These are phyloP conservation scores for Caenorhabditis drosophilae DNA, from an alignment of 2,888 invertebrate genomes.

Conservation along the genomic window DNA sequence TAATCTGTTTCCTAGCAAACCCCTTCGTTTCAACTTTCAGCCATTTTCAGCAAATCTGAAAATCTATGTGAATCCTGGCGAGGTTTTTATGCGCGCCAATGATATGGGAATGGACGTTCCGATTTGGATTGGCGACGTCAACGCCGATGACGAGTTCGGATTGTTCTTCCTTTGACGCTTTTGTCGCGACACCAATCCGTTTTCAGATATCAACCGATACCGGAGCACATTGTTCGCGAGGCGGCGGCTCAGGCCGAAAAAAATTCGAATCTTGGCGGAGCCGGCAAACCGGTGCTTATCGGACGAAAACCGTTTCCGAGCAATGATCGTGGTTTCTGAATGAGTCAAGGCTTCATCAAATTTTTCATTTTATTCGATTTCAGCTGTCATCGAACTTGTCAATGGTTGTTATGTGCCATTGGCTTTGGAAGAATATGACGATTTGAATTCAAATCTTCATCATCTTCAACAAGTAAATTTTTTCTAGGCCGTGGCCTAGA, in stretches of 20 bases:
- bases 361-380: no score
- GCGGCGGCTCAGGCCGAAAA: slow-evolving; percentile 5
- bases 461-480: slow-evolving; percentile 12
- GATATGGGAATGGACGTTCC: slow-evolving; percentile 16
- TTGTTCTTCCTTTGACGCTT: not conserved
- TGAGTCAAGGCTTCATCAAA: no score
- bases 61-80: slow-evolving; percentile 35
- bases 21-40: not conserved
- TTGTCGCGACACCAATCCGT: not conserved
- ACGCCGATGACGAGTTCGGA: slow-evolving; percentile 25
- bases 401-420: slow-evolving; percentile 18
- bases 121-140: slow-evolving; percentile 34
- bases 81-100: slow-evolving; percentile 12
- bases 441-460: slow-evolving; percentile 18
- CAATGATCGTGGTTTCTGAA: slow-evolving; percentile 7
- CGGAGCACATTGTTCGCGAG: slow-evolving; percentile 15
- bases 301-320: slow-evolving; percentile 8
- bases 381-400: slow-evolving; percentile 26
- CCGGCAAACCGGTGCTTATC: slow-evolving; percentile 16
- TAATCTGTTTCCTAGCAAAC: not conserved
- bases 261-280: slow-evolving; percentile 31
- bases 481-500: no score
- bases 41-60: slow-evolving; percentile 23
- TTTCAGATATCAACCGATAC: slow-evolving; percentile 33
- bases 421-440: slow-evolving; percentile 22